Percentiles rank a stretch among this genome's conserved stretches.
phyloP scores from a whole-genome alignment of 2,113 vertebrate genomes.

The Columba livia region DNA sequence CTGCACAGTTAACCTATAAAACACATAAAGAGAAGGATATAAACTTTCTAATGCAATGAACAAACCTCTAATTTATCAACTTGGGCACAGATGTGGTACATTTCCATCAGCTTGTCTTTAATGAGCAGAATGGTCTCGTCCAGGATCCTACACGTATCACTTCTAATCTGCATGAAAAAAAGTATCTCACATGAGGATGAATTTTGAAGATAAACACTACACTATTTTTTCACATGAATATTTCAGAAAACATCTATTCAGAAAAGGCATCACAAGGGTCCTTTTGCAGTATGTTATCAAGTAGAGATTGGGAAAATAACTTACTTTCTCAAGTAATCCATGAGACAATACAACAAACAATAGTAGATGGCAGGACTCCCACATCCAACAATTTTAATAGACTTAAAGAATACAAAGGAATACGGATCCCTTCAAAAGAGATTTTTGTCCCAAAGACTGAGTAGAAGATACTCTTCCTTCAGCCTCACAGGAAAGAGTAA shows the following conservation, averaged over 20 bases:
- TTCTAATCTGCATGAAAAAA: constrained; percentile 56
- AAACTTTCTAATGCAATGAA: background rate
- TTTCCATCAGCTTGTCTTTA: constrained; percentile 53
- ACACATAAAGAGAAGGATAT: background rate
- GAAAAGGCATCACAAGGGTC: background rate
- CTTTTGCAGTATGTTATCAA: background rate
- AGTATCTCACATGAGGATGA: background rate
- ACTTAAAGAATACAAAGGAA: background rate
- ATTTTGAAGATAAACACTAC: background rate
- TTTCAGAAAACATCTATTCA: background rate
- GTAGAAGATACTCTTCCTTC: background rate
- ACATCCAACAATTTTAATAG: background rate
- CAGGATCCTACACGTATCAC: constrained; percentile 53
- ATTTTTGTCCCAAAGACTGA: background rate
- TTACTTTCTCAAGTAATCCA: background rate
- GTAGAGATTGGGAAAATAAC: background rate
- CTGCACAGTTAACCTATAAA: background rate
- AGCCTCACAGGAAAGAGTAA: background rate
- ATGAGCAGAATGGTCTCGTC: constrained; percentile 47
- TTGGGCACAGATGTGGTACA: constrained; percentile 50
- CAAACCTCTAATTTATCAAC: constrained; percentile 68
- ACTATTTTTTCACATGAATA: background rate
- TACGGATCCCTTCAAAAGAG: background rate
- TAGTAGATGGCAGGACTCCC: background rate
- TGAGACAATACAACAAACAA: background rate